phyloP scores from a whole-genome alignment of 2,888 invertebrate genomes.

The Apantesis nais region DNA sequence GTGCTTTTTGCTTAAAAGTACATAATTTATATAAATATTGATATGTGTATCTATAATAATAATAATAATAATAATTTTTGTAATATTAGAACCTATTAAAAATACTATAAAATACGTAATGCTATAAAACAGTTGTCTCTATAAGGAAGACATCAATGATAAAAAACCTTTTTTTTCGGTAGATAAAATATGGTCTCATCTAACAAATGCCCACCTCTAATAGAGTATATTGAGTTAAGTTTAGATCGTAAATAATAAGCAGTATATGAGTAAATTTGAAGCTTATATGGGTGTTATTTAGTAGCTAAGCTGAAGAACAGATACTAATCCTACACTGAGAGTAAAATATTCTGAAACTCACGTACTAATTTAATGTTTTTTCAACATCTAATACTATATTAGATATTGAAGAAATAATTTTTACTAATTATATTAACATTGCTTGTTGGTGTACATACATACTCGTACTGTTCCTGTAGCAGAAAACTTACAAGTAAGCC shows the following conservation, averaged over 20 bases:
- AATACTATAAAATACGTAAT: not conserved
- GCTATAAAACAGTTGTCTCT: not conserved
- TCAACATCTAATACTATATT: constrained; percentile 1
- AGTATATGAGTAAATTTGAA: not conserved
- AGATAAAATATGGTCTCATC: not conserved
- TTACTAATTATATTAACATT: constrained; percentile 2
- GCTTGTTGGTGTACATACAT: constrained; percentile 5
- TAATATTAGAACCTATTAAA: not conserved
- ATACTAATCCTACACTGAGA: not conserved
- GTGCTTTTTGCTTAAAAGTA: constrained; percentile 40
- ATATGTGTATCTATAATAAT: not conserved
- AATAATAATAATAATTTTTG: not conserved
- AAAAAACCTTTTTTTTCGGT: not conserved
- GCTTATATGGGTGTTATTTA: constrained; percentile 4
- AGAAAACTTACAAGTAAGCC: constrained; percentile 15
- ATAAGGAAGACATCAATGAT: rapidly evolving
- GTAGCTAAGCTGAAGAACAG: not conserved
- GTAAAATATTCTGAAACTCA: not conserved
- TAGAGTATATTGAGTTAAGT: not conserved
- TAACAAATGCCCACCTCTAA: not conserved
- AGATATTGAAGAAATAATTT: constrained; percentile 2
- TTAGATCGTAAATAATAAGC: not conserved
- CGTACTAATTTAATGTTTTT: constrained; percentile 4
- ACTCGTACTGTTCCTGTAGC: constrained; percentile 5
- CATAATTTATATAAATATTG: not conserved